Evolutionary conservation across 2,797 vertebrate genomes (phyloP).

Genomic region (Mormyrops attenuatus): DNA sequence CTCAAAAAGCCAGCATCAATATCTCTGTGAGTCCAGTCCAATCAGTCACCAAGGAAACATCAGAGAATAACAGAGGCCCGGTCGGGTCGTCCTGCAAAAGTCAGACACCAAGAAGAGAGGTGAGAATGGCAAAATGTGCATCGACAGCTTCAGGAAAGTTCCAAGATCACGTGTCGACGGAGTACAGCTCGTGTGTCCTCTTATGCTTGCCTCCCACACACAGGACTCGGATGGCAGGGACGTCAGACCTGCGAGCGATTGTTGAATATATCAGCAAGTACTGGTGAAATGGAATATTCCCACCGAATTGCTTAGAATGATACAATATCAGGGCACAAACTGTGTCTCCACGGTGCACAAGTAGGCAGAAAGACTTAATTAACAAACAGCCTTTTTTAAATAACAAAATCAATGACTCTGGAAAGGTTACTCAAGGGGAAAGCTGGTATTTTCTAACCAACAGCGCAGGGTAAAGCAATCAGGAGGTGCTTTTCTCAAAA

Average conservation of each 20-base stretch:
- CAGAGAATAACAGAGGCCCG: background rate
- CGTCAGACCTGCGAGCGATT: background rate
- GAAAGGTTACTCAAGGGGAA: constrained; percentile 13
- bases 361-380: constrained; percentile 10
- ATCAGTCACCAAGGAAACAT: background rate
- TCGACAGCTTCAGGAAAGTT: background rate
- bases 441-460: background rate
- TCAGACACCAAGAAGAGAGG: background rate
- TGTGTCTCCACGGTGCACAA: background rate
- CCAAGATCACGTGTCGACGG: background rate
- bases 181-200: background rate
- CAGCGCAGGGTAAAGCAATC: background rate
- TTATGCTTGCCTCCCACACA: background rate
- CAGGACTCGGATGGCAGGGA: background rate
- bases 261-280: background rate
- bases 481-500: background rate
- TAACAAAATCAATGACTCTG: background rate
- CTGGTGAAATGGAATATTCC: background rate
- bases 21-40: background rate
- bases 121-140: constrained; percentile 2
- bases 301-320: background rate
- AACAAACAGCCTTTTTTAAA: background rate
- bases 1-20: background rate
- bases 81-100: background rate
- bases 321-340: background rate